Base-by-base conservation (phyloP, 1,140 invertebrate genomes). In the Musca domestica region DNA sequence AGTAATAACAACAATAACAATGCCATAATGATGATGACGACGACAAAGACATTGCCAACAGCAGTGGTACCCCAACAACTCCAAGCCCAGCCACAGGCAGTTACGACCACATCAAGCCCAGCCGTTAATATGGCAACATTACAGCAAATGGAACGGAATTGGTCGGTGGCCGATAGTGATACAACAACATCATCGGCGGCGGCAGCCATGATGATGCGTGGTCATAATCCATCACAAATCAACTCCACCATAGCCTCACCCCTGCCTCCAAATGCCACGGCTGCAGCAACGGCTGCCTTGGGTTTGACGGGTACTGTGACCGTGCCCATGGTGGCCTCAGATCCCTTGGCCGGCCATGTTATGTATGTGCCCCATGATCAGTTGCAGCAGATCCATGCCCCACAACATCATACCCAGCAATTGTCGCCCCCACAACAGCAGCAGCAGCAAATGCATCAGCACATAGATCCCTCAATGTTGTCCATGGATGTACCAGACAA, bases 111-210 rank as follows among this genome's bases (percentile, higher is more conserved):
- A 41, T 41, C n/a, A 34, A 61, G 17, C 27, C 56, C 34, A 61
- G 56, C 34, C 34, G 75, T 74, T 6, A 79, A 75, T 30, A 74
- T 80, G 74, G 73, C 76, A 6, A 74, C 76, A 2, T 58, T 77
- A 23, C 72, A 77, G 20, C 77, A 80, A 63, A 47, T 80, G 47
- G 78, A 80, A 30, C 76, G 77, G 19, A 80, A 76, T 64, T 80
- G 78, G 78, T 80, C 78, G n/a, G 73, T 80, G 22, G 77, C 78
- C 15, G 78, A 80, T 68, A 70, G 74, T 20, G 77, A 80, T 65
- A 70, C 80, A 65, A 70, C 69, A n/a, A 71, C 74, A 52, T 69
- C 68, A 22, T 19, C 23, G 65, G 66, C 58, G 15, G 48, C 64
- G 66, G 69, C 69, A 71, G 48, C 25, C 27, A 19, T 51, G 27